These are phyloP conservation scores for Montipora capricornis DNA, from an alignment of 64 coral and sea anemone species.

Conservation along the genomic window DNA sequence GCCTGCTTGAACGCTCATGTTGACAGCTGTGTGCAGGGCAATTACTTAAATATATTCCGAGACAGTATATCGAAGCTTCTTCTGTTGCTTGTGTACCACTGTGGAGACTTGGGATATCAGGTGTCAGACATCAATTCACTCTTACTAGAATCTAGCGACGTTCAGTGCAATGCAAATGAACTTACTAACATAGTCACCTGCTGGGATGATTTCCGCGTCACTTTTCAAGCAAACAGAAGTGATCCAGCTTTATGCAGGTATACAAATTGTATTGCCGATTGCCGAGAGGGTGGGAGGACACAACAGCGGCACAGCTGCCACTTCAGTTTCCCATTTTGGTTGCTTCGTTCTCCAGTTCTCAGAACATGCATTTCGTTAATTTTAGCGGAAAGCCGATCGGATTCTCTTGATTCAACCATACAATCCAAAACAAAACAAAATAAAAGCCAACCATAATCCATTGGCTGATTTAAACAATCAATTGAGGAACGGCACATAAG, in stretches of 20 bases:
- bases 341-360: no score
- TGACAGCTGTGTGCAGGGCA: not conserved
- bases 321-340: no score
- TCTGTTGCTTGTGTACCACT: conserved; percentile 5
- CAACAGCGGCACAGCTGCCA: no score
- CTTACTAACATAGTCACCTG: not conserved
- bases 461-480: no score
- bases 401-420: no score
- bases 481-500: no score
- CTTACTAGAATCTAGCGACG: not conserved
- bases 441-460: no score
- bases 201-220: conserved; percentile 30
- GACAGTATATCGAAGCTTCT: not conserved
- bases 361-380: no score
- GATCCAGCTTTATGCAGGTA: conserved; percentile 35
- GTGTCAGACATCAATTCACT: not conserved
- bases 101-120: not conserved
- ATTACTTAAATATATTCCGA: not conserved
- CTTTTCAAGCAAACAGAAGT: not conserved
- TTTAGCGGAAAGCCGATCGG: no score
- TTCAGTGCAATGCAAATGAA: not conserved
- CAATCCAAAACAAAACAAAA: no score
- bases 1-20: not conserved
- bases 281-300: no score
- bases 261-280: not conserved